Evolutionary conservation across 2,113 vertebrate species (phyloP).

Genomic region (Aythya baeri): DNA sequence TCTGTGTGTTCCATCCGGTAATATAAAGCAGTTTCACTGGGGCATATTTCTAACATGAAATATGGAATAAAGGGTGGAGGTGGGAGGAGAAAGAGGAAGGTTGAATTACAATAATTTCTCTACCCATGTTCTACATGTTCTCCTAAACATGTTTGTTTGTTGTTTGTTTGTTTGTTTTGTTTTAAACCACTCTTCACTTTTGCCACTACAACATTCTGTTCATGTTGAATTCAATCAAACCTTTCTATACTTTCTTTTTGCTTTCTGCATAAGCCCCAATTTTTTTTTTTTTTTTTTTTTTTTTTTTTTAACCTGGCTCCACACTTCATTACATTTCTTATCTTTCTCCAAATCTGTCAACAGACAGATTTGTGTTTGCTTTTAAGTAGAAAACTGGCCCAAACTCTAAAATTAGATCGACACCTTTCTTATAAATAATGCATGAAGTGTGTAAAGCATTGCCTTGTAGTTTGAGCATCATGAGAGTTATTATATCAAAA

Average conservation of each 20-base stretch:
- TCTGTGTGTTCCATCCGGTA: background rate
- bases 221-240: background rate
- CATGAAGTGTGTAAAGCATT: background rate
- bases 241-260: background rate
- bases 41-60: background rate
- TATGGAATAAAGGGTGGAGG: background rate
- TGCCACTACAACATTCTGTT: background rate
- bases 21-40: background rate
- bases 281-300: background rate
- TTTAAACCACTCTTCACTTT: background rate
- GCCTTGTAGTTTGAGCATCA: background rate
- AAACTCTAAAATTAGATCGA: background rate
- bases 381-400: background rate
- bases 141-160: background rate
- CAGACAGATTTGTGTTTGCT: background rate
- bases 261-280: background rate
- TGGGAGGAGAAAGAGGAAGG: background rate
- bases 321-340: background rate
- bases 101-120: background rate
- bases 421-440: background rate
- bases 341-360: background rate
- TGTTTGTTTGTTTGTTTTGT: background rate
- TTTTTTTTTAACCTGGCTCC: background rate
- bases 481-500: background rate
- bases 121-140: background rate